Conservation (phyloP, 2,113 vertebrate genomes). For the Nesogale talazaci region DNA sequence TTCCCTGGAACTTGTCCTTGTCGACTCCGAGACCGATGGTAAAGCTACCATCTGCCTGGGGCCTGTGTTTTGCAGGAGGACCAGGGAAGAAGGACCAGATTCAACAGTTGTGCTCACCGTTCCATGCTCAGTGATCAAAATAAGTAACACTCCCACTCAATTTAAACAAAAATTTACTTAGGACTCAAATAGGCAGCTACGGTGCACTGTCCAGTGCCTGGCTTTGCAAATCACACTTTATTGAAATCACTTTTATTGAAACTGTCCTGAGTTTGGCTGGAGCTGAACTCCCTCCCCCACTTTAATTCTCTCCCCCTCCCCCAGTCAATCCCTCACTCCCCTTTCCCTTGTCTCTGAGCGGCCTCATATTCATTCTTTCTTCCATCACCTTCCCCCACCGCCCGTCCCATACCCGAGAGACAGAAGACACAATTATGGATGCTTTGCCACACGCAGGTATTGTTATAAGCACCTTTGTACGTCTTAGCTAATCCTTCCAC, state of each 20-base stretch:
- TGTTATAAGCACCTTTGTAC: not conserved
- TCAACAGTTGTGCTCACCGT: not conserved
- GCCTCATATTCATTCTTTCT: not conserved
- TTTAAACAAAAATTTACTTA: not conserved
- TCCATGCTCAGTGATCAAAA: not conserved
- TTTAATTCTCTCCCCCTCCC: not conserved
- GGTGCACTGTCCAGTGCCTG: not conserved
- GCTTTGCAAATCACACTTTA: conserved; percentile 36
- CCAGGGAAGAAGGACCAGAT: not conserved
- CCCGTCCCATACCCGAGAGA: not conserved
- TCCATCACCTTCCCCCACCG: not conserved
- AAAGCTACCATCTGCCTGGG: accelerated
- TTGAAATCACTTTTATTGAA: not conserved
- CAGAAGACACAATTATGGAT: not conserved
- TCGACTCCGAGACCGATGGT: not conserved
- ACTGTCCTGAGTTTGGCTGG: not conserved
- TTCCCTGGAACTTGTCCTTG: not conserved
- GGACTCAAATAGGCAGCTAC: conserved; percentile 12
- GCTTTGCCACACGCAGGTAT: not conserved
- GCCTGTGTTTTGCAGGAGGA: not conserved
- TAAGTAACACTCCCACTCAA: not conserved
- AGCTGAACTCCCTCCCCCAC: not conserved
- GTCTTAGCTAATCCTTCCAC: not conserved
- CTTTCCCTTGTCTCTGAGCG: not conserved
- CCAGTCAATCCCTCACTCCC: not conserved